Percentiles rank a stretch among this genome's conserved stretches.
These are phyloP conservation scores for Embidobia sp. DNA, from an alignment of 2,888 invertebrate species.

Conservation along the genomic window DNA sequence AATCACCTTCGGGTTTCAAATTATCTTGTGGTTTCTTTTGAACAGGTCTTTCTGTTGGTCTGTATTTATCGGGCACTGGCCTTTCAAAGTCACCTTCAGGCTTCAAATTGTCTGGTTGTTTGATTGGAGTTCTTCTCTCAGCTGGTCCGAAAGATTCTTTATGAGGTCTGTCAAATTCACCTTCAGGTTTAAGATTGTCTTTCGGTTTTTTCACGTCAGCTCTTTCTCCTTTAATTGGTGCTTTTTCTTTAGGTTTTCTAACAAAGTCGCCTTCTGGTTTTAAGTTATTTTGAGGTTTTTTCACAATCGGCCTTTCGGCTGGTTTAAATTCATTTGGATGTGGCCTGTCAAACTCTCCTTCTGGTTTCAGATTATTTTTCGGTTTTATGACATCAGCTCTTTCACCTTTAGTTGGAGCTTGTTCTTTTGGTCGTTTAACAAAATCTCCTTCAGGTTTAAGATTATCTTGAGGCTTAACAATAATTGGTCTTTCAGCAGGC, in stretches of 20 bases:
- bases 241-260: conserved; percentile 82
- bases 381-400: conserved; percentile 77
- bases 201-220: conserved; percentile 79
- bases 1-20: too few relatives aligned
- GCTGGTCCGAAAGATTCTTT: too few relatives aligned
- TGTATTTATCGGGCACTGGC: conserved; percentile 71
- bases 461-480: conserved; percentile 76
- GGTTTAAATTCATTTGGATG: conserved; percentile 23
- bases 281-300: conserved; percentile 79
- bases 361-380: conserved; percentile 84
- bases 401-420: conserved; percentile 78
- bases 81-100: conserved; percentile 79
- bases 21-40: conserved; percentile 69
- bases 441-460: conserved; percentile 81
- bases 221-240: conserved; percentile 79
- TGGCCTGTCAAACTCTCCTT: conserved; percentile 82
- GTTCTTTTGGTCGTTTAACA: conserved; percentile 83
- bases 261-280: conserved; percentile 73
- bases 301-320: conserved; percentile 75
- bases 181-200: conserved; percentile 81
- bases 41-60: conserved; percentile 75
- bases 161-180: conserved; percentile 76
- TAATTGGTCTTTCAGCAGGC: conserved; percentile 80
- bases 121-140: too few relatives aligned
- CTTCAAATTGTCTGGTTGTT: too few relatives aligned